These are phyloP conservation scores for Cephalotes varians DNA, from an alignment of 2,888 invertebrate species.

Conservation along the genomic window DNA sequence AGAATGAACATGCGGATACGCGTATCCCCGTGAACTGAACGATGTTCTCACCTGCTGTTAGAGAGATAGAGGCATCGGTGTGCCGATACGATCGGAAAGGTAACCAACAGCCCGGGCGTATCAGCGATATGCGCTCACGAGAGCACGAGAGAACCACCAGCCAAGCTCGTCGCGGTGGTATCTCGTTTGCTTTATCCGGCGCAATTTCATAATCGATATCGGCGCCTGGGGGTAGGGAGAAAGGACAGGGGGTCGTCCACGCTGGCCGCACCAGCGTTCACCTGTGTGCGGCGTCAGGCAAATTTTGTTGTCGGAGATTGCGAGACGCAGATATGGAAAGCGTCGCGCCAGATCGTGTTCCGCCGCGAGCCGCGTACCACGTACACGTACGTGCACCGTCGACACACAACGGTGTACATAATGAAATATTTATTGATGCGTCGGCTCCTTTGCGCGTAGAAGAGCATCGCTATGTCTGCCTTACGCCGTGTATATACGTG, in stretches of 20 bases:
- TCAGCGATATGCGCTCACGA: constrained; percentile 27
- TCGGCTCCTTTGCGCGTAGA: background rate
- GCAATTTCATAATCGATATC: constrained; percentile 79
- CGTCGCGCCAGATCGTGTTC: constrained; percentile 35
- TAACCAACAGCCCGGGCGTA: constrained; percentile 51
- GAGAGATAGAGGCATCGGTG: constrained; percentile 25
- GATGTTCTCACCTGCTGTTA: constrained; percentile 45
- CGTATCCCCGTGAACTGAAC: background rate
- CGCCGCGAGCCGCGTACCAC: constrained; percentile 25
- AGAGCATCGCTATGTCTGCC: background rate
- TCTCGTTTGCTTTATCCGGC: constrained; percentile 74
- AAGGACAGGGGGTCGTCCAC: constrained; percentile 14
- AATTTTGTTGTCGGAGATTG: constrained; percentile 68
- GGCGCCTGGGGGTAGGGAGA: constrained; percentile 37
- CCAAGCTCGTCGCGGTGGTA: constrained; percentile 36
- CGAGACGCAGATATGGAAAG: constrained; percentile 43
- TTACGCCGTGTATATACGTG: constrained; percentile 13
- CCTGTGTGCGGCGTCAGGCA: constrained; percentile 51
- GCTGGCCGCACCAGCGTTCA: constrained; percentile 56
- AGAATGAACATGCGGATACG: constrained; percentile 9
- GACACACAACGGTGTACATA: constrained; percentile 15
- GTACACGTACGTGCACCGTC: background rate
- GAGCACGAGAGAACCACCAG: constrained; percentile 7
- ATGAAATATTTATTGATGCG: constrained; percentile 48
- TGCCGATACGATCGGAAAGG: constrained; percentile 73